Base-by-base conservation (phyloP, 2,113 vertebrate species). In the Callionymus lyra region DNA sequence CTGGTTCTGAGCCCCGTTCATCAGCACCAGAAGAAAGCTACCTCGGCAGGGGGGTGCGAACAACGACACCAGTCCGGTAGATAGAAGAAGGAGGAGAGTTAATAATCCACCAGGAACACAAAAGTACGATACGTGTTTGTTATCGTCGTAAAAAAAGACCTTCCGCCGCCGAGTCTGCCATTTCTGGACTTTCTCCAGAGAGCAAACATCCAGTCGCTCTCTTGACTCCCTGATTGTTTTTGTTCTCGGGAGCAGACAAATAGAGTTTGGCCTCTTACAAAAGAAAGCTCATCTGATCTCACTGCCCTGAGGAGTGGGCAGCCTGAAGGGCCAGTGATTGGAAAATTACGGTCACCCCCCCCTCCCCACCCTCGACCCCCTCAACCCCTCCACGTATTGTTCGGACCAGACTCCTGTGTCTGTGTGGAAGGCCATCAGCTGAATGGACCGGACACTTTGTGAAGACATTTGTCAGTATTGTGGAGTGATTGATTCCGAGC, bases 281-380 rank as follows among this genome's bases (percentile, higher is more conserved):
- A 77, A 73, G 65, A 74, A 79, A 79, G 68, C 65, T 56, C 65
- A 68, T 79, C 67, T 79, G 75, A 82, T 83, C 76, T 80, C 64
- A 77, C 81, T 63, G 77, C 69, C 77, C 63, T 61, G 68, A 81
- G 76, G 78, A 81, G 65, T 50, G 71, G 72, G 59, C 41, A 66
- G 71, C 66, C 72, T 67, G 77, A 76, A 77, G 68, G 70, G 74
- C 69, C 53, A 59, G 74, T 84, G 82, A 86, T 85, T 85, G 80
- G 79, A 80, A 77, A 84, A 84, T 86, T 65, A 80, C 75, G 79
- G 81, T 59, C 65, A 47, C 51, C 63, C 65, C 44, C 31, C 34
- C 50, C 50, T 8, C 21, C 21, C 21, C 21, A 8, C 21, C 21
- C n/a, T n/a, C n/a, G n/a, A n/a, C n/a, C n/a, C n/a, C n/a, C n/a